Conservation (phyloP, 2,797 vertebrate genomes). For the Myoxocephalus aenaeus region DNA sequence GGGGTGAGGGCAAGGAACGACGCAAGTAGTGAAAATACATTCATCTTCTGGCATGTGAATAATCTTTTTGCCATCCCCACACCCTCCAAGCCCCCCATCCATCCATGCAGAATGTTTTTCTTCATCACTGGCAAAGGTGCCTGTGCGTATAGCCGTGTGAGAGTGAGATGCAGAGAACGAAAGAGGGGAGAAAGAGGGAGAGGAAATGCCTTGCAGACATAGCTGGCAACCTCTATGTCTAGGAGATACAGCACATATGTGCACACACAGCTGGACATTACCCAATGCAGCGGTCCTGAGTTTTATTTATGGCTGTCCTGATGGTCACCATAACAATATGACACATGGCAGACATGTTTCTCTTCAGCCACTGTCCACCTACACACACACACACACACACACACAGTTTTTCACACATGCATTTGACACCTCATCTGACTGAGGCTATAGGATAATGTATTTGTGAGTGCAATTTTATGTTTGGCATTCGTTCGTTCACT, state of each 20-base stretch:
- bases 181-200: neutral
- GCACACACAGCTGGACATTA: constrained; percentile 38
- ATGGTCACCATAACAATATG: constrained; percentile 56
- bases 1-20: constrained; percentile 48
- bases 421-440: constrained; percentile 38
- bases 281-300: constrained; percentile 34
- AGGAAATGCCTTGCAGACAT: constrained; percentile 36
- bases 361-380: constrained; percentile 9
- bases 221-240: constrained; percentile 46
- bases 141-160: constrained; percentile 47
- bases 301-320: constrained; percentile 54
- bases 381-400: constrained; percentile 17
- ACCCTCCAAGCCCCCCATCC: neutral
- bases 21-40: constrained; percentile 67
- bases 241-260: constrained; percentile 3
- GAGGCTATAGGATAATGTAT: constrained; percentile 44
- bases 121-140: constrained; percentile 64
- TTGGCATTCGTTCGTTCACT: constrained; percentile 21
- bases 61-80: constrained; percentile 53
- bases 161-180: constrained; percentile 27
- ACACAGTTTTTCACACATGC: constrained; percentile 30
- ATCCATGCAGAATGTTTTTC: constrained; percentile 66
- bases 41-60: constrained; percentile 68
- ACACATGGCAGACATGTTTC: constrained; percentile 41
- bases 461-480: constrained; percentile 27